These are phyloP conservation scores for Pachliopta kotzebuea DNA, from an alignment of 2,888 invertebrate species.

Conservation along the genomic window DNA sequence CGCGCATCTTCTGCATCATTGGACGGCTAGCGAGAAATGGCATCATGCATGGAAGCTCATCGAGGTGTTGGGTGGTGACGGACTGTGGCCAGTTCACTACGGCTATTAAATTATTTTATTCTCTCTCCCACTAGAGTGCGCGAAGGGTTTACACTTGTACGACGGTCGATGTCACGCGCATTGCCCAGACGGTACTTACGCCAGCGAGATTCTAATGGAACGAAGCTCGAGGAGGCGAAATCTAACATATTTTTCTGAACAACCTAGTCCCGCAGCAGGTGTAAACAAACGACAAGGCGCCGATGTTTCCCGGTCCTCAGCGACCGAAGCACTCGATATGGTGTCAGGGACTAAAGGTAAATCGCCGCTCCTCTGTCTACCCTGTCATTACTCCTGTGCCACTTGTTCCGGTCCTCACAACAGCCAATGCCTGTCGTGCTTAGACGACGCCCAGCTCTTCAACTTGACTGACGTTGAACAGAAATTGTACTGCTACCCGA, in stretches of 20 bases:
- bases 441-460: slow-evolving; percentile 82
- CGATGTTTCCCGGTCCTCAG: slow-evolving; percentile 39
- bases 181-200: slow-evolving; percentile 80
- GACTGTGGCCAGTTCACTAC: slow-evolving; percentile 47
- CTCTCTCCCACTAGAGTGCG: slow-evolving; percentile 84
- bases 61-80: slow-evolving; percentile 72
- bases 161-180: slow-evolving; percentile 80
- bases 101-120: slow-evolving; percentile 63
- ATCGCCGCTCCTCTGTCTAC: slow-evolving; percentile 75
- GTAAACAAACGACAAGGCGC: slow-evolving; percentile 56
- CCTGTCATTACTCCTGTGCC: slow-evolving; percentile 88
- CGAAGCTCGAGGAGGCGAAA: slow-evolving; percentile 68
- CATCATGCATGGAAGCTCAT: slow-evolving; percentile 73
- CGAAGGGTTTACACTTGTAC: slow-evolving; percentile 80
- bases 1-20: slow-evolving; percentile 60
- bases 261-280: slow-evolving; percentile 33
- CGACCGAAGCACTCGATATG: slow-evolving; percentile 64
- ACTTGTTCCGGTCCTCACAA: slow-evolving; percentile 85
- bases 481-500: slow-evolving; percentile 75
- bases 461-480: slow-evolving; percentile 62
- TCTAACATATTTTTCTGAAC: slow-evolving; percentile 57
- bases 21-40: slow-evolving; percentile 55
- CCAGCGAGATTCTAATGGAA: slow-evolving; percentile 62
- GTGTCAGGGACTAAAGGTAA: slow-evolving; percentile 46
- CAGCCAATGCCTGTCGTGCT: slow-evolving; percentile 85